These are phyloP conservation scores for Plebejus argus DNA, from an alignment of 2,888 invertebrate genomes.

Conservation along the genomic window DNA sequence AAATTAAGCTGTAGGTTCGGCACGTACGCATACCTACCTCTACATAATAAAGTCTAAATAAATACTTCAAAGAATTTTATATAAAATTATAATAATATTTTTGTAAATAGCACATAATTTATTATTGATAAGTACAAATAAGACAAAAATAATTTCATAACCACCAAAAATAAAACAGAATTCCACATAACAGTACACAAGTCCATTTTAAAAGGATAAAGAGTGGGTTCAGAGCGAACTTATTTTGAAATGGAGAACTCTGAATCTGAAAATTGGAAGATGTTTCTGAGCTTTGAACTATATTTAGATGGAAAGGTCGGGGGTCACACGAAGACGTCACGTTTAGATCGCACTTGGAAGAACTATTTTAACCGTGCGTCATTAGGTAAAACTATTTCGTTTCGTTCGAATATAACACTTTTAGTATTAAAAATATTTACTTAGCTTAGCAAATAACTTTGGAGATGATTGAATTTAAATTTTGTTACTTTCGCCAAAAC, in stretches of 20 bases:
- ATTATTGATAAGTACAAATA: background rate
- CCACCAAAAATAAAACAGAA: background rate
- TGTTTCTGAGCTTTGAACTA: conserved; percentile 12
- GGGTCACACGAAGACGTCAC: conserved; percentile 25
- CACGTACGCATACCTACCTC: no score
- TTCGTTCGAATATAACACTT: background rate
- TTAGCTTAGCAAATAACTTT: no score
- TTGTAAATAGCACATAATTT: no score
- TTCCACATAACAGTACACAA: background rate
- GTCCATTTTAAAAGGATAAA: background rate
- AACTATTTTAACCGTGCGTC: conserved; percentile 12
- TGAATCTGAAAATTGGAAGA: conserved; percentile 11
- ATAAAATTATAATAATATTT: no score
- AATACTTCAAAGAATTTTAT: no score
- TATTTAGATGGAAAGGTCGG: conserved; percentile 26
- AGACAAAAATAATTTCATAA: background rate
- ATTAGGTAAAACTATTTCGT: background rate
- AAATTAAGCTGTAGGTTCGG: no score
- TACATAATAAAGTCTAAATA: no score
- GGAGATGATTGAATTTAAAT: no score
- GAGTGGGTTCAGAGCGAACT: background rate
- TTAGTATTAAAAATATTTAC: no score
- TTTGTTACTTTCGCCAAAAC: no score
- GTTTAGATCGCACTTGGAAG: background rate
- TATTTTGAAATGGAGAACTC: background rate